phyloP scores from a whole-genome alignment of 2,797 vertebrate species.

The Tokudaia tokunoshimensis region DNA sequence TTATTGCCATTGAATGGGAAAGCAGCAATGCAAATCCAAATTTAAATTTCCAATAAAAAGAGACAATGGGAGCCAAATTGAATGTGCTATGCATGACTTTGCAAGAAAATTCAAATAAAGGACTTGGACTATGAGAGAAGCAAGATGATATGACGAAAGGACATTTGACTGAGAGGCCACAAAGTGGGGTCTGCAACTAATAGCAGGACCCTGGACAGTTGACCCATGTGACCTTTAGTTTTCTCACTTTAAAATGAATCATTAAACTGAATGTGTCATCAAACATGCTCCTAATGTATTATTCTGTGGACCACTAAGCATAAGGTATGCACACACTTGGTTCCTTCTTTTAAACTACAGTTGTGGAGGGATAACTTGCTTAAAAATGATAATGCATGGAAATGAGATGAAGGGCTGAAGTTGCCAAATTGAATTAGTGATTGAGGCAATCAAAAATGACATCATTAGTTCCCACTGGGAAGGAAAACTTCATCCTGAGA shows the following conservation, averaged over 20 bases:
- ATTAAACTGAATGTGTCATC: slow-evolving; percentile 3
- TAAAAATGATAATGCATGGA: not conserved
- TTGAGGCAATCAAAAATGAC: slow-evolving; percentile 31
- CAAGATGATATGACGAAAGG: not conserved
- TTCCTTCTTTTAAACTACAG: not conserved
- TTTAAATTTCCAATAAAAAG: slow-evolving; percentile 76
- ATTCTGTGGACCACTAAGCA: not conserved
- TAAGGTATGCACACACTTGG: not conserved
- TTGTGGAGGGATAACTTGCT: not conserved
- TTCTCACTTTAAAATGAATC: slow-evolving; percentile 52
- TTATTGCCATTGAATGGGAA: slow-evolving; percentile 66
- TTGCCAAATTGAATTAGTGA: slow-evolving; percentile 9
- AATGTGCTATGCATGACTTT: slow-evolving; percentile 46
- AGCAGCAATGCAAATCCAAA: slow-evolving; percentile 71
- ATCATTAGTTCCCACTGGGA: not conserved
- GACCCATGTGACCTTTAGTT: not conserved
- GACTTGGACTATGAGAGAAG: not conserved
- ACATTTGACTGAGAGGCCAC: not conserved
- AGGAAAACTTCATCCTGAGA: slow-evolving; percentile 1
- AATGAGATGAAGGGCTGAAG: not conserved
- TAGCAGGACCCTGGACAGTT: not conserved
- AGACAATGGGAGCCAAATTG: slow-evolving; percentile 56
- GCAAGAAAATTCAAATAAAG: slow-evolving; percentile 65
- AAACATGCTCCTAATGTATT: not conserved
- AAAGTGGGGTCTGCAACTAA: not conserved